Percentiles rank a stretch among this genome's conserved stretches.
These are phyloP conservation scores for Archilochus colubris DNA, from an alignment of 2,113 vertebrate species.

Conservation along the genomic window DNA sequence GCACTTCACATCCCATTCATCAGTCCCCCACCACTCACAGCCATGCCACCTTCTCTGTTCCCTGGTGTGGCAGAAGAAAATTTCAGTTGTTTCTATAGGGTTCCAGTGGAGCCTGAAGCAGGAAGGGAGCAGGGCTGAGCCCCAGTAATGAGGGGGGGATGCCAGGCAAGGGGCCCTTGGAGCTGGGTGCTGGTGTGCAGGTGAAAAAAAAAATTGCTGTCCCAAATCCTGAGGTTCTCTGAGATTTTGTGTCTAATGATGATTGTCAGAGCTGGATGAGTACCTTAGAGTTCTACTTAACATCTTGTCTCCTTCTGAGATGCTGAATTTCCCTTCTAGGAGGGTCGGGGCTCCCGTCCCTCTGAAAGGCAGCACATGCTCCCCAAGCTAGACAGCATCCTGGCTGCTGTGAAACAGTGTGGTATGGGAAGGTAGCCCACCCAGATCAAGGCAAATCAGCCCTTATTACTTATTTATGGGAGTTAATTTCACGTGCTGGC, in stretches of 20 bases:
- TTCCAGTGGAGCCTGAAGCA: rapidly evolving
- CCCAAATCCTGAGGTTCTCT: background rate
- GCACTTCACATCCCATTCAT: background rate
- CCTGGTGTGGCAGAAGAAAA: background rate
- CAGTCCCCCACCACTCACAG: background rate
- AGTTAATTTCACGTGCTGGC: slow-evolving; percentile 48
- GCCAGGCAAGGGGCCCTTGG: background rate
- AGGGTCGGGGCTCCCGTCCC: background rate
- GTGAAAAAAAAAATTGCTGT: background rate
- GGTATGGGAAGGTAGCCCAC: background rate
- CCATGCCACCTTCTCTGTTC: background rate
- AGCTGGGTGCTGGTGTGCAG: background rate
- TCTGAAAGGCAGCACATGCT: rapidly evolving
- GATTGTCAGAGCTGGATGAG: background rate
- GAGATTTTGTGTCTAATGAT: background rate
- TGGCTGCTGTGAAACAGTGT: background rate
- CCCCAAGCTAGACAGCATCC: rapidly evolving
- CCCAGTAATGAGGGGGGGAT: rapidly evolving
- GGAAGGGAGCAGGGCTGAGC: background rate
- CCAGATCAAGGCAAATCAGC: background rate
- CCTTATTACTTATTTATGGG: slow-evolving; percentile 51
- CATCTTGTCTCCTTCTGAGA: background rate
- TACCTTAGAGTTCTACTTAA: background rate
- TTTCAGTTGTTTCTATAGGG: background rate
- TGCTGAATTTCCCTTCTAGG: background rate